Percentiles rank a stretch among this genome's conserved stretches.
Conservation (phyloP, 1,140 invertebrate genomes). For the Pantala flavescens region DNA sequence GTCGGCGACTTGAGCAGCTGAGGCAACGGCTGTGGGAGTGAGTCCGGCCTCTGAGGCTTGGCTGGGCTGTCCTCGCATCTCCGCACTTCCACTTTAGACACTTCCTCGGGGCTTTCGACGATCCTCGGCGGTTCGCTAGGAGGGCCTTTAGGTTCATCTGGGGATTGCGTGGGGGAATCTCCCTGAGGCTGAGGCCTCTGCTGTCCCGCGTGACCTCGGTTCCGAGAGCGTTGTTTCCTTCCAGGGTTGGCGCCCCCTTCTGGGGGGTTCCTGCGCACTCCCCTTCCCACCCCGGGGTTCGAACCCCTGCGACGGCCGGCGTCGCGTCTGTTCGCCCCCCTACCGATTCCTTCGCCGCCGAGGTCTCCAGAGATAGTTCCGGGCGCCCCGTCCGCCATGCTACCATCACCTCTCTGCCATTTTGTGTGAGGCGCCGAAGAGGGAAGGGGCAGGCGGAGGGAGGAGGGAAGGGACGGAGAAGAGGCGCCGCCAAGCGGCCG, state of each 20-base stretch:
- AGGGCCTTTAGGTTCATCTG: neutral
- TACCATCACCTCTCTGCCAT: conserved; percentile 3
- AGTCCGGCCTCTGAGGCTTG: conserved; percentile 35
- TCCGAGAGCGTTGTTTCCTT: neutral
- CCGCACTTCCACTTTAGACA: neutral
- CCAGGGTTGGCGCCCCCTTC: neutral
- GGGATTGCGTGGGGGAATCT: neutral
- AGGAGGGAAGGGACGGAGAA: neutral
- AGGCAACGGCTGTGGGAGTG: conserved; percentile 37
- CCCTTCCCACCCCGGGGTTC: neutral
- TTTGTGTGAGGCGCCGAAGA: neutral
- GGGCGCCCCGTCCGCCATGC: neutral
- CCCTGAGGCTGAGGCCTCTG: neutral
- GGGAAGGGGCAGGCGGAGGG: neutral
- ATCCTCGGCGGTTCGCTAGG: neutral
- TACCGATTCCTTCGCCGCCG: neutral
- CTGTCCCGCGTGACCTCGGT: neutral
- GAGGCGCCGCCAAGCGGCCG: neutral
- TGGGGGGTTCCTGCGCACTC: neutral
- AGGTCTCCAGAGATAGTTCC: neutral
- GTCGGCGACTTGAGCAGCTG: conserved; percentile 45
- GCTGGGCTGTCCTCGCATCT: conserved; percentile 14
- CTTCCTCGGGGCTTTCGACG: neutral
- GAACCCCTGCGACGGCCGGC: neutral
- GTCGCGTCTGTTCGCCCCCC: neutral